phyloP scores from a whole-genome alignment of 2,797 vertebrate species.

The Salmo trutta region DNA sequence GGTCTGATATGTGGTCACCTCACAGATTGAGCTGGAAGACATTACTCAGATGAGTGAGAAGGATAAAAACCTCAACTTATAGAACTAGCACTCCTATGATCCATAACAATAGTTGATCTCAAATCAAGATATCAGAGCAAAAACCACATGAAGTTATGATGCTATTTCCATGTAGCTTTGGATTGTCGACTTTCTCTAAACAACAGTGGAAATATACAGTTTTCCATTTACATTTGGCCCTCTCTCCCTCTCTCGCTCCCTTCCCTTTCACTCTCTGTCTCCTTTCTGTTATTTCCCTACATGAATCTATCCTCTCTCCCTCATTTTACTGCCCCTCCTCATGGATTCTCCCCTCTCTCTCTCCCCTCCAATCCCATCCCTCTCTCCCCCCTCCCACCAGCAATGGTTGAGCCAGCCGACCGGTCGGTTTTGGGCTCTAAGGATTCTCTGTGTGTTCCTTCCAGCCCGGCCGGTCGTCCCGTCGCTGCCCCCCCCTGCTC shows the following conservation, averaged over 20 bases:
- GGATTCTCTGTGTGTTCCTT: conserved; percentile 73
- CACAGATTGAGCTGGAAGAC: too few species aligned
- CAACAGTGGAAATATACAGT: background rate
- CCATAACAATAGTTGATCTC: background rate
- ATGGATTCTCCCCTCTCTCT: conserved; percentile 49
- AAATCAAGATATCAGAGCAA: background rate
- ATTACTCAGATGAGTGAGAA: too few species aligned
- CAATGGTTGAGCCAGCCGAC: conserved; percentile 48
- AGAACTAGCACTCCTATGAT: too few species aligned
- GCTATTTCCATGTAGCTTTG: background rate
- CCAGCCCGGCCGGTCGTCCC: conserved; percentile 69
- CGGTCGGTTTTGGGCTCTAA: conserved; percentile 56
- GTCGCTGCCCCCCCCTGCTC: conserved; percentile 74
- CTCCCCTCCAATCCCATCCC: conserved; percentile 56
- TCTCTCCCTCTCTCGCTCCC: conserved; percentile 20
- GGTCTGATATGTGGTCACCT: too few species aligned
- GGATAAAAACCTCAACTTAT: too few species aligned
- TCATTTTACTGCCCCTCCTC: conserved; percentile 39
- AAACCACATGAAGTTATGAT: too few species aligned
- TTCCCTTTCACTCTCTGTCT: conserved; percentile 30
- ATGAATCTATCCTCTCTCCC: conserved; percentile 49
- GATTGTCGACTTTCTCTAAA: background rate
- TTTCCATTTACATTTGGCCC: background rate
- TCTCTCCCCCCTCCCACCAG: conserved; percentile 50
- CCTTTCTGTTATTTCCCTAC: conserved; percentile 27